Conservation (phyloP, 2,113 vertebrate species). For the Dipodomys stephensi region DNA sequence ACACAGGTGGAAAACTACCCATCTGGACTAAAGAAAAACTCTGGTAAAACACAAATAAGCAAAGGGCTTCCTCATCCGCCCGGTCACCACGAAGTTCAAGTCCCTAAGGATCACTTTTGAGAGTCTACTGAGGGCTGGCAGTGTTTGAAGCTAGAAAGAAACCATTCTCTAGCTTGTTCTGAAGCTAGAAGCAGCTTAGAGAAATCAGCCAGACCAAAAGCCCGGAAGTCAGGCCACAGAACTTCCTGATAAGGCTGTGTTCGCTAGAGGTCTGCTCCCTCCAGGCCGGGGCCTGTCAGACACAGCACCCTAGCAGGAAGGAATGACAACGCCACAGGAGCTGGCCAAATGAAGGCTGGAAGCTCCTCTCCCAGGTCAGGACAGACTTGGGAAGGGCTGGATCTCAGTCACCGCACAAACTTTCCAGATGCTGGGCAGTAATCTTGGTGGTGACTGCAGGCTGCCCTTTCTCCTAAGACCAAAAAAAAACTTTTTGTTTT, state of each 20-base stretch:
- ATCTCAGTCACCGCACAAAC: background rate
- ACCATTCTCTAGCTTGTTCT: background rate
- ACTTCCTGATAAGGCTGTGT: background rate
- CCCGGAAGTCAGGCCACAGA: background rate
- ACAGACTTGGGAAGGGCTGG: background rate
- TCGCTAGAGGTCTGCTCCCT: background rate
- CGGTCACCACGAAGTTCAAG: background rate
- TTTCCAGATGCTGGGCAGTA: background rate
- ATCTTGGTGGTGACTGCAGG: background rate
- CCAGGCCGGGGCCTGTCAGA: background rate
- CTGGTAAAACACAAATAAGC: background rate
- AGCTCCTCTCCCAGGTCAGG: background rate
- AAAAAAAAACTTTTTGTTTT: too few species aligned
- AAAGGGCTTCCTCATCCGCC: background rate
- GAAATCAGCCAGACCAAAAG: background rate
- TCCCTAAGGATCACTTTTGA: background rate
- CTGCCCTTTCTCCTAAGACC: background rate
- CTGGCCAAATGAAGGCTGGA: background rate
- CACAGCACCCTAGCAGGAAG: background rate
- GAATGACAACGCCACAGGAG: background rate
- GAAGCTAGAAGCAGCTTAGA: background rate
- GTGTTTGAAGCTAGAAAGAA: conserved; percentile 7
- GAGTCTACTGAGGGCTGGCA: background rate
- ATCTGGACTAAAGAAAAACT: background rate
- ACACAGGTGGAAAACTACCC: background rate